These are phyloP conservation scores for Brachyhypopomus gauderio DNA, from an alignment of 2,113 vertebrate genomes.

Conservation along the genomic window DNA sequence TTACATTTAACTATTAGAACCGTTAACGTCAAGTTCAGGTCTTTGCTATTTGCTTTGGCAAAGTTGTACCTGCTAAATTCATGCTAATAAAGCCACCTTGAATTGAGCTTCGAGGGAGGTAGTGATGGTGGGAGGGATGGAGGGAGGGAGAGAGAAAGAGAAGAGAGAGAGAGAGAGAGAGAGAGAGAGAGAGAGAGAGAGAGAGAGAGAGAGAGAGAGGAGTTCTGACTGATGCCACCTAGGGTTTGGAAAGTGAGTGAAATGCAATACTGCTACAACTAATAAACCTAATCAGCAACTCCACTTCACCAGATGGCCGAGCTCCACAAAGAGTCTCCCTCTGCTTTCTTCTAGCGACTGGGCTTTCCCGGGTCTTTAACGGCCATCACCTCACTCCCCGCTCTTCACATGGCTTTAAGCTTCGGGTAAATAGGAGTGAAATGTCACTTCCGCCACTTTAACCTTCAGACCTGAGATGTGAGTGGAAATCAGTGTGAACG, in stretches of 20 bases:
- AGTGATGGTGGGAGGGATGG: too few species aligned
- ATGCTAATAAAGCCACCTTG: too few species aligned
- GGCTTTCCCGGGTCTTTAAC: background rate
- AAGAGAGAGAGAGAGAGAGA: background rate
- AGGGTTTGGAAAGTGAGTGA: conserved; percentile 65
- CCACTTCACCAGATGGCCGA: conserved; percentile 54
- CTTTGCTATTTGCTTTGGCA: too few species aligned
- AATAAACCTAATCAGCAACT: conserved; percentile 64
- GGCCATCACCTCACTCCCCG: conserved; percentile 14
- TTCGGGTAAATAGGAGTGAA: conserved; percentile 42
- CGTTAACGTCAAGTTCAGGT: too few species aligned
- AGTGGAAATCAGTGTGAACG: conserved; percentile 42
- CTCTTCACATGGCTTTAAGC: conserved; percentile 17
- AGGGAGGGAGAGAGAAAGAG: too few species aligned
- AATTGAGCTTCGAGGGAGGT: background rate
- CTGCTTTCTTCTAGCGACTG: background rate
- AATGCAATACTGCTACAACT: conserved; percentile 64
- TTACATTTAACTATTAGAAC: too few species aligned
- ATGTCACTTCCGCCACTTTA: conserved; percentile 46
- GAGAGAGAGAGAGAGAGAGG: conserved; percentile 40
- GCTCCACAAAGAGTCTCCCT: conserved; percentile 8
- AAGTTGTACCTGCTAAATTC: too few species aligned
- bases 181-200: conserved; percentile 21
- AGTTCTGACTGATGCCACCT: conserved; percentile 39
- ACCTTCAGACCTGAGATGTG: conserved; percentile 41